Conservation (phyloP, 2,888 invertebrate species). For the Xylota segnis region DNA sequence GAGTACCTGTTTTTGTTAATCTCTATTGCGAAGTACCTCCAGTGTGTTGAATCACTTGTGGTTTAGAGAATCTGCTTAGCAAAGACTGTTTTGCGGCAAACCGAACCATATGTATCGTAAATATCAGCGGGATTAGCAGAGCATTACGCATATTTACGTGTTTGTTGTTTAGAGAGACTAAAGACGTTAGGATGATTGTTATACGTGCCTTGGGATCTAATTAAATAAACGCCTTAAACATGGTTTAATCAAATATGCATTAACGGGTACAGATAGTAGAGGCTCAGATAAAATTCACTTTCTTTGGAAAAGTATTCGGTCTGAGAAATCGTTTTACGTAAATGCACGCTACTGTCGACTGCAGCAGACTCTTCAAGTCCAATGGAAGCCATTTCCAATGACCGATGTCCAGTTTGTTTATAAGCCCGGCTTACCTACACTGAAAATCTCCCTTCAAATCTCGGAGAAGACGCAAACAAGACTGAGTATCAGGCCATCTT, state of each 20-base stretch:
- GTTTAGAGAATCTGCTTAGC: not conserved
- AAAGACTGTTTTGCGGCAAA: not conserved
- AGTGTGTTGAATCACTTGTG: slow-evolving; percentile 2
- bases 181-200: not conserved
- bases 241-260: not conserved
- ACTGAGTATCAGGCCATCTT: too few species aligned
- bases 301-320: too few species aligned
- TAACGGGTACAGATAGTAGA: not conserved
- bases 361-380: too few species aligned
- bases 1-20: slow-evolving; percentile 7
- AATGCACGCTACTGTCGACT: too few species aligned
- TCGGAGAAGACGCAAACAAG: too few species aligned
- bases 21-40: not conserved
- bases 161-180: not conserved
- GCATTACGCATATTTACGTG: not conserved
- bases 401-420: too few species aligned
- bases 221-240: not conserved
- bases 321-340: too few species aligned
- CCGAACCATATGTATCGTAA: not conserved
- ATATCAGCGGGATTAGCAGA: slow-evolving; percentile 6
- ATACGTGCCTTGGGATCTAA: not conserved
- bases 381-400: too few species aligned
- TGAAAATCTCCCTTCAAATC: too few species aligned
- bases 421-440: too few species aligned
- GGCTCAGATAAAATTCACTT: too few species aligned